Percentiles rank a stretch among this genome's conserved stretches.
phyloP scores from a whole-genome alignment of 2,113 vertebrate species.

The Pygathrix nemaeus region DNA sequence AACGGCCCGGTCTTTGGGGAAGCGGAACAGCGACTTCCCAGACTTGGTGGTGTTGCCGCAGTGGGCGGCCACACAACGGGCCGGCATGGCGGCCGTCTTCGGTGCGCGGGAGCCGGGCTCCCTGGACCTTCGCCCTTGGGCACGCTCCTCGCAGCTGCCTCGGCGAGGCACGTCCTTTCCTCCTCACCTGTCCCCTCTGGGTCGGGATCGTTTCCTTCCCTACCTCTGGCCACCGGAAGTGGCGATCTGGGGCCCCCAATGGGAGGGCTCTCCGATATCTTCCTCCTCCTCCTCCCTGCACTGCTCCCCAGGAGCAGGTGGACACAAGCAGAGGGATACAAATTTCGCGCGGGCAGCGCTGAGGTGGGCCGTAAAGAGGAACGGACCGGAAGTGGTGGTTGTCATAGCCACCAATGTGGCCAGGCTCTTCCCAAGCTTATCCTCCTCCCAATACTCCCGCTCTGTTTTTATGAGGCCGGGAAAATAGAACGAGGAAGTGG shows the following conservation, averaged over 20 bases:
- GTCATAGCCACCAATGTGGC: slow-evolving; percentile 56
- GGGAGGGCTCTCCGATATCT: accelerated
- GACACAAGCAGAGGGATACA: neutral
- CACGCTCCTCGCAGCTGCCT: neutral
- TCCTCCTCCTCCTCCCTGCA: accelerated
- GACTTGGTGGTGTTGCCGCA: neutral
- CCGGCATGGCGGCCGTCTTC: accelerated
- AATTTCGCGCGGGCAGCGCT: slow-evolving; percentile 45
- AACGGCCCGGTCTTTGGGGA: neutral
- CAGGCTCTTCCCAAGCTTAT: neutral
- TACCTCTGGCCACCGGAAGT: neutral
- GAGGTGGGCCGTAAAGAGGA: neutral
- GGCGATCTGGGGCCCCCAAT: neutral
- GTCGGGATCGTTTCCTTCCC: neutral
- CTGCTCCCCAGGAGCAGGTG: accelerated
- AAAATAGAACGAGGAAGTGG: slow-evolving; percentile 9
- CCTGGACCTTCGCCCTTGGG: neutral
- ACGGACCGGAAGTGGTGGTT: slow-evolving; percentile 77
- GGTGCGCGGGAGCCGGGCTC: accelerated
- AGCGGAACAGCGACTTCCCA: neutral
- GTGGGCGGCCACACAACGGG: neutral
- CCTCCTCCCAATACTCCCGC: neutral
- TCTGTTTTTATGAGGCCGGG: neutral
- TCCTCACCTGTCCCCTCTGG: neutral
- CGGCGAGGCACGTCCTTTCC: neutral